Evolutionary conservation across 1,140 invertebrate genomes (phyloP).

Genomic region (Schlechtendalia chinensis): DNA sequence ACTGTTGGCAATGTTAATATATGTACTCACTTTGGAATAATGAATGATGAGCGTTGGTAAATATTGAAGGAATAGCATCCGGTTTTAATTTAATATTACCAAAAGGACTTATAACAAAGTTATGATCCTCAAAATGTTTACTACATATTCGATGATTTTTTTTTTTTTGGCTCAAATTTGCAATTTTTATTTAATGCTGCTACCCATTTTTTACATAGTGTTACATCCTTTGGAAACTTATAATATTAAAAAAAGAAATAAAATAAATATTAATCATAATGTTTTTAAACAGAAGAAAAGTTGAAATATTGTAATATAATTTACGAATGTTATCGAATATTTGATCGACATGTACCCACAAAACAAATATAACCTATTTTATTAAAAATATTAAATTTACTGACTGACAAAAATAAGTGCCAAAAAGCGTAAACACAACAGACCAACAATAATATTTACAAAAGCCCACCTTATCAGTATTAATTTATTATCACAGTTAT

Average conservation of each 20-base stretch:
- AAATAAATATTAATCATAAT: background rate
- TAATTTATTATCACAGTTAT: background rate
- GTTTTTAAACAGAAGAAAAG: no score
- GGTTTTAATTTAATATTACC: background rate
- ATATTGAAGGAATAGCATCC: background rate
- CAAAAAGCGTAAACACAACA: background rate
- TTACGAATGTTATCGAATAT: background rate
- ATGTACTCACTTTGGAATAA: background rate
- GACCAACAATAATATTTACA: background rate
- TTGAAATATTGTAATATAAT: background rate
- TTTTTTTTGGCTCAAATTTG: background rate
- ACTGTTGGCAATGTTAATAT: background rate
- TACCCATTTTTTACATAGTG: background rate
- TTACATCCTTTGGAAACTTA: background rate
- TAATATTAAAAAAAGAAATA: background rate
- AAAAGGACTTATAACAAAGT: background rate
- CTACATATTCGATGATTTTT: conserved; percentile 9
- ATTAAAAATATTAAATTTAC: background rate
- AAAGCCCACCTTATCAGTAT: background rate
- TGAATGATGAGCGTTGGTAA: background rate
- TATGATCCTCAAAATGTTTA: background rate
- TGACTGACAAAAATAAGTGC: background rate
- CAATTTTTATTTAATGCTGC: background rate
- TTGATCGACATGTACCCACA: background rate
- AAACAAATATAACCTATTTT: background rate